phyloP scores from a whole-genome alignment of 1,140 invertebrate genomes.

The Drosophila ambigua region DNA sequence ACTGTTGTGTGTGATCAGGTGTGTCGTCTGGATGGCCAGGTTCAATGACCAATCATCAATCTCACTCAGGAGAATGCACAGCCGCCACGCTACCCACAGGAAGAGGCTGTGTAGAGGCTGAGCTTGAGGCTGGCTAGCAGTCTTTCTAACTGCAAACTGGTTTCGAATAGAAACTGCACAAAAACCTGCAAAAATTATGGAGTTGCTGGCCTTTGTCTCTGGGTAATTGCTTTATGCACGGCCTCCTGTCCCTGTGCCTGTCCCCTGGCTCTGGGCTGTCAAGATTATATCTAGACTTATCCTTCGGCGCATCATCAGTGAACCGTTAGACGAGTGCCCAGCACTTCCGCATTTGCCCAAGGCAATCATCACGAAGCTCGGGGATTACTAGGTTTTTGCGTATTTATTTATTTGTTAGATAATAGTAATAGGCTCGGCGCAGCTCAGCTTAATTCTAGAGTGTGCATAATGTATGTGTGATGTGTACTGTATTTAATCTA shows the following conservation, averaged over 20 bases:
- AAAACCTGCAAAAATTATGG: conserved; percentile 31
- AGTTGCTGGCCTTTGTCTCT: conserved; percentile 57
- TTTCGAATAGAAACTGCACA: conserved; percentile 32
- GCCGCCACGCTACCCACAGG: conserved; percentile 47
- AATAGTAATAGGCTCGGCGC: background rate
- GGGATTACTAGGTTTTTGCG: background rate
- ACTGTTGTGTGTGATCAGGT: conserved; percentile 13
- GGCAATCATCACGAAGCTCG: conserved; percentile 9
- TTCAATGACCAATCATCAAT: conserved; percentile 62
- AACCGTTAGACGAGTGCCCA: conserved; percentile 13
- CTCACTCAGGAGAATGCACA: conserved; percentile 19
- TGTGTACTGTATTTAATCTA: background rate
- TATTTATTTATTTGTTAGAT: conserved; percentile 29
- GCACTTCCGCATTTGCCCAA: conserved; percentile 28
- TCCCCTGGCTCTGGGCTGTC: conserved; percentile 48
- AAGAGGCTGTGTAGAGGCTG: conserved; percentile 30
- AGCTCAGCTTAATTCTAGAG: conserved; percentile 35
- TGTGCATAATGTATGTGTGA: conserved; percentile 38
- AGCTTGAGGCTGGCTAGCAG: background rate
- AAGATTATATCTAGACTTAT: conserved; percentile 37
- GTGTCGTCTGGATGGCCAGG: conserved; percentile 27
- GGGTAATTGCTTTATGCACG: conserved; percentile 36
- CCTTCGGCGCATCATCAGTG: conserved; percentile 60
- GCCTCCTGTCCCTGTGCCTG: background rate
- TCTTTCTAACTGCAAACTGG: conserved; percentile 54